Percentiles rank a stretch among this genome's conserved stretches.
Evolutionary conservation across 1,140 invertebrate species (phyloP).

Genomic region (Lasioglossum baleicum): DNA sequence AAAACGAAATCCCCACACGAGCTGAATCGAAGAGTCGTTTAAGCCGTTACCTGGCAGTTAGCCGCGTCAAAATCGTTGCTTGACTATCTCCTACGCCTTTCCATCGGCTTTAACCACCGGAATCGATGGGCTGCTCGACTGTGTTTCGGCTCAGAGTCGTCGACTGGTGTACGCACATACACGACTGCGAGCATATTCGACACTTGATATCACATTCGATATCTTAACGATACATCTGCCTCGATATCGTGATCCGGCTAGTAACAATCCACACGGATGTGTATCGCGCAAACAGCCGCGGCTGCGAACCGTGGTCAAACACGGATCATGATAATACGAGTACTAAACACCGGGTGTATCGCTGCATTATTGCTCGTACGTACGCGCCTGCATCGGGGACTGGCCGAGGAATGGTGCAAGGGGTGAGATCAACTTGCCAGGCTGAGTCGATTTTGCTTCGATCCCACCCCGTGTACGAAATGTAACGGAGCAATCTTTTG

Average conservation of each 20-base stretch:
- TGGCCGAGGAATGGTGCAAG: slow-evolving; percentile 13
- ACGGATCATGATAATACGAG: slow-evolving; percentile 73
- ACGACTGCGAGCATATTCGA: slow-evolving; percentile 47
- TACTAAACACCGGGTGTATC: slow-evolving; percentile 68
- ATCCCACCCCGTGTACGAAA: neutral
- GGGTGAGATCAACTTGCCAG: neutral
- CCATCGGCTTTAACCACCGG: neutral
- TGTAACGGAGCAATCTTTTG: neutral
- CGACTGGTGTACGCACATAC: slow-evolving; percentile 38
- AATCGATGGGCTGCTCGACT: slow-evolving; percentile 26
- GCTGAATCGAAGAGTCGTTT: neutral
- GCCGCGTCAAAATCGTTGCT: slow-evolving; percentile 16
- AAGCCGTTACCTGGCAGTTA: neutral
- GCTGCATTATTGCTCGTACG: slow-evolving; percentile 69
- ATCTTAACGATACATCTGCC: slow-evolving; percentile 74
- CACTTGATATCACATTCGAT: slow-evolving; percentile 68
- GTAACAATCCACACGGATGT: slow-evolving; percentile 50
- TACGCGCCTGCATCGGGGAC: slow-evolving; percentile 46
- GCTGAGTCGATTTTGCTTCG: neutral
- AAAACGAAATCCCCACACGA: neutral
- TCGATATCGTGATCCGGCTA: slow-evolving; percentile 58
- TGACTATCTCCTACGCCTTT: slow-evolving; percentile 27
- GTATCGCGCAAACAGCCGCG: slow-evolving; percentile 67
- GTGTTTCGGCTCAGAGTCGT: slow-evolving; percentile 54
- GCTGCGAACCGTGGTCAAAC: slow-evolving; percentile 71